phyloP scores from a whole-genome alignment of 2,113 vertebrate species.

The Brachyhypopomus occidentalis region DNA sequence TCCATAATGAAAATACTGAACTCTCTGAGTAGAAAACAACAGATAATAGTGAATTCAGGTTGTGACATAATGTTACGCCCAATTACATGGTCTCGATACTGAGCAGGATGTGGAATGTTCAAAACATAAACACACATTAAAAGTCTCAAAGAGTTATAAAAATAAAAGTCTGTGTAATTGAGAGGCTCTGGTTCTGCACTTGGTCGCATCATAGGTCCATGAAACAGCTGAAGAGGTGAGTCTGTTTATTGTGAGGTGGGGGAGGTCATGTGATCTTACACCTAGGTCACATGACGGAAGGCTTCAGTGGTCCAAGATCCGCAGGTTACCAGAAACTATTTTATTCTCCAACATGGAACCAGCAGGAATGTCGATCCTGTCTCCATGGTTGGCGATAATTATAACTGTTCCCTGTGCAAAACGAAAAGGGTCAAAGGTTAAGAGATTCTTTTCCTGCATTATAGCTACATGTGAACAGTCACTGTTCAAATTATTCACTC shows the following conservation, averaged over 20 bases:
- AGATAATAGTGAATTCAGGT: neutral
- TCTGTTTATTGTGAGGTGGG: conserved; percentile 50
- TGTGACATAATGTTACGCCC: neutral
- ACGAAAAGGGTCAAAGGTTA: conserved; percentile 7
- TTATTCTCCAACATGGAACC: conserved; percentile 97
- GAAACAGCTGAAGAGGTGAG: too few species aligned
- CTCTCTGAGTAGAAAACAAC: conserved; percentile 27
- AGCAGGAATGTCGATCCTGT: conserved; percentile 96
- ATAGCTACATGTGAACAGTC: neutral
- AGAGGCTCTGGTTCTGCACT: neutral
- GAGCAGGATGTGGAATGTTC: conserved; percentile 17
- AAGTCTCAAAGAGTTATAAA: conserved; percentile 28
- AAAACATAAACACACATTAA: conserved; percentile 17
- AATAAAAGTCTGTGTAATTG: conserved; percentile 37
- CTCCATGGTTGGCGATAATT: conserved; percentile 97
- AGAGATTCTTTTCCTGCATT: neutral
- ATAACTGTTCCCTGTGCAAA: conserved; percentile 92
- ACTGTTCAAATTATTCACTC: neutral
- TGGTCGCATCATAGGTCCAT: too few species aligned
- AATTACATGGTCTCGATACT: conserved; percentile 5
- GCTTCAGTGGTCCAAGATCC: conserved; percentile 94
- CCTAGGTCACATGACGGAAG: conserved; percentile 26
- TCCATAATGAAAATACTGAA: conserved; percentile 40
- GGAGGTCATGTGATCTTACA: conserved; percentile 16
- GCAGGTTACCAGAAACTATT: conserved; percentile 97